Conservation (phyloP, 2,797 vertebrate species). For the Diplodus puntazzo region DNA sequence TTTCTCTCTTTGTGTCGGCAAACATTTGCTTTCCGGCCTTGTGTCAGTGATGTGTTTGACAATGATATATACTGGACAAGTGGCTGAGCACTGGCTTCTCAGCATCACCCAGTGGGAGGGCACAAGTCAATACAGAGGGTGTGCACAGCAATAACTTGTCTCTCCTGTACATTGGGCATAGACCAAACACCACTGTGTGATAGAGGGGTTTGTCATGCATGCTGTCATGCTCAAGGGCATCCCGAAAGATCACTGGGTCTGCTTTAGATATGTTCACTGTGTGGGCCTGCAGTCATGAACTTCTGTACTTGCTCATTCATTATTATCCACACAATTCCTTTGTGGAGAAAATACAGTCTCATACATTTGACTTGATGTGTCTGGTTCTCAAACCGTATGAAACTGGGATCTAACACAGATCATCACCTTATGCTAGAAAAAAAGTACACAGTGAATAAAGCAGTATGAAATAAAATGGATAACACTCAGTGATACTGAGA, state of each 20-base stretch:
- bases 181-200: conserved; percentile 49
- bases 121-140: conserved; percentile 49
- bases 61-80: conserved; percentile 51
- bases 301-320: neutral
- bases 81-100: conserved; percentile 28
- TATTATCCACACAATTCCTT: neutral
- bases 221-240: conserved; percentile 58
- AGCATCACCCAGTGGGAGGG: conserved; percentile 41
- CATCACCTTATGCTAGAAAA: conserved; percentile 33
- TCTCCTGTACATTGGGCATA: conserved; percentile 50
- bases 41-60: conserved; percentile 38
- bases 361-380: neutral
- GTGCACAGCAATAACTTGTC: conserved; percentile 41
- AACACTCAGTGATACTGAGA: conserved; percentile 36
- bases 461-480: conserved; percentile 22
- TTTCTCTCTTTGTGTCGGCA: conserved; percentile 51
- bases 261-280: conserved; percentile 10
- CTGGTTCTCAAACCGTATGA: neutral
- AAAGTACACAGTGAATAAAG: conserved; percentile 28
- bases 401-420: conserved; percentile 9
- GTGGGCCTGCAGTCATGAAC: neutral
- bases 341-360: neutral
- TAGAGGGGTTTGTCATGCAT: conserved; percentile 31
- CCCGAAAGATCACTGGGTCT: conserved; percentile 14
- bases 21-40: conserved; percentile 58